Percentiles rank a stretch among this genome's conserved stretches.
Conservation (phyloP, 2,797 vertebrate species). For the Ambastaia sidthimunki region DNA sequence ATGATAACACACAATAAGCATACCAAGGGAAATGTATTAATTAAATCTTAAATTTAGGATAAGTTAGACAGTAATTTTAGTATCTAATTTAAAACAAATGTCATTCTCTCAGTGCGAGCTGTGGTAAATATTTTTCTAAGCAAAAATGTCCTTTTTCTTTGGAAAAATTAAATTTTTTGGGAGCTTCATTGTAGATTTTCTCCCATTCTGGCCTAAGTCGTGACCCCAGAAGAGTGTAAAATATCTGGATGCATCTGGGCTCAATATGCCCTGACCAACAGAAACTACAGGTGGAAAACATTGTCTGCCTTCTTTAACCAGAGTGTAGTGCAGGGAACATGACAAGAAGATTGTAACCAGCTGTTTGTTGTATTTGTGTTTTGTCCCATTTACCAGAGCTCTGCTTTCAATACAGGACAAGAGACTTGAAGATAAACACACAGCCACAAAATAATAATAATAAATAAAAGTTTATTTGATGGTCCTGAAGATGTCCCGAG, state of each 20-base stretch:
- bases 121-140: neutral
- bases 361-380: constrained; percentile 58
- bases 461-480: constrained; percentile 10
- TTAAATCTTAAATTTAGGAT: neutral
- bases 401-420: constrained; percentile 46
- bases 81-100: no score
- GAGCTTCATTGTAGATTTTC: neutral
- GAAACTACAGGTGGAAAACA: constrained; percentile 75
- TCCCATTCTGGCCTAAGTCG: constrained; percentile 29
- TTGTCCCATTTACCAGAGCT: constrained; percentile 35
- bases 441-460: constrained; percentile 2
- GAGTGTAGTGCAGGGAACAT: constrained; percentile 35
- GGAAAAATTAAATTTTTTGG: neutral
- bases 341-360: constrained; percentile 55
- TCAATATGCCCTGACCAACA: constrained; percentile 41
- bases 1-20: constrained; percentile 3
- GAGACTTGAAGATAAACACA: constrained; percentile 32
- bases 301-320: constrained; percentile 61
- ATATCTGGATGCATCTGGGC: constrained; percentile 29
- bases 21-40: neutral
- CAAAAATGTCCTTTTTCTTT: neutral
- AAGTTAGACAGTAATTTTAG: neutral
- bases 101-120: neutral
- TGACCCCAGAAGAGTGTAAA: constrained; percentile 37
- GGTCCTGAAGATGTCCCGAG: neutral